phyloP scores from a whole-genome alignment of 1,140 invertebrate genomes.

The Schlechtendalia chinensis region DNA sequence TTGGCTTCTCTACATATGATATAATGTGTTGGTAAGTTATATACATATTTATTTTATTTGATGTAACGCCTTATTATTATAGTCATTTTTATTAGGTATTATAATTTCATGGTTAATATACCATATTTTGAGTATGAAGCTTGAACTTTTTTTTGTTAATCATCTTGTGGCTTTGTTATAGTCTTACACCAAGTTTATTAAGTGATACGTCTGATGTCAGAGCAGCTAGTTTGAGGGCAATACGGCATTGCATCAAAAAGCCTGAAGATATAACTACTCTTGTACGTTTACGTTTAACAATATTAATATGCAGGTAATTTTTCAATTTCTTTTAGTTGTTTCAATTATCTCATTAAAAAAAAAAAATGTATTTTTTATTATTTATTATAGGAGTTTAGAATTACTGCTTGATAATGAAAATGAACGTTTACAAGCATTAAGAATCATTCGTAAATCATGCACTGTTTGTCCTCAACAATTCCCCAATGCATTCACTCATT shows the following conservation, averaged over 20 bases:
- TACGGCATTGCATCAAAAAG: constrained; percentile 78
- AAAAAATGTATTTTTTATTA: constrained; percentile 17
- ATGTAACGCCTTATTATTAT: background rate
- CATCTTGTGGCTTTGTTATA: constrained; percentile 58
- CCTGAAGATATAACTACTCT: constrained; percentile 75
- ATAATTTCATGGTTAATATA: background rate
- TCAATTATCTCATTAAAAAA: background rate
- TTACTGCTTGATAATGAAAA: constrained; percentile 78
- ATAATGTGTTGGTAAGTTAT: constrained; percentile 49
- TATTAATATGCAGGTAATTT: constrained; percentile 70
- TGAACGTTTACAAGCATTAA: constrained; percentile 84
- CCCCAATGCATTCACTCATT: constrained; percentile 66
- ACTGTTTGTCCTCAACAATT: constrained; percentile 67
- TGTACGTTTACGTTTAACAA: constrained; percentile 76
- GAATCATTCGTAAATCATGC: constrained; percentile 73
- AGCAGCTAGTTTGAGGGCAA: constrained; percentile 78
- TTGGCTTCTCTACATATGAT: constrained; percentile 47
- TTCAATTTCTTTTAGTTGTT: background rate
- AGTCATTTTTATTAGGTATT: background rate
- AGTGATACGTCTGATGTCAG: constrained; percentile 85
- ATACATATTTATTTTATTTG: background rate
- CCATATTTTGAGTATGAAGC: background rate
- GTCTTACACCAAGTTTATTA: constrained; percentile 77
- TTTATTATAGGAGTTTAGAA: constrained; percentile 70
- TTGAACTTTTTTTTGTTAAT: constrained; percentile 2